These are phyloP conservation scores for Tylochromis polylepis DNA, from an alignment of 2,113 vertebrate genomes.

Conservation along the genomic window DNA sequence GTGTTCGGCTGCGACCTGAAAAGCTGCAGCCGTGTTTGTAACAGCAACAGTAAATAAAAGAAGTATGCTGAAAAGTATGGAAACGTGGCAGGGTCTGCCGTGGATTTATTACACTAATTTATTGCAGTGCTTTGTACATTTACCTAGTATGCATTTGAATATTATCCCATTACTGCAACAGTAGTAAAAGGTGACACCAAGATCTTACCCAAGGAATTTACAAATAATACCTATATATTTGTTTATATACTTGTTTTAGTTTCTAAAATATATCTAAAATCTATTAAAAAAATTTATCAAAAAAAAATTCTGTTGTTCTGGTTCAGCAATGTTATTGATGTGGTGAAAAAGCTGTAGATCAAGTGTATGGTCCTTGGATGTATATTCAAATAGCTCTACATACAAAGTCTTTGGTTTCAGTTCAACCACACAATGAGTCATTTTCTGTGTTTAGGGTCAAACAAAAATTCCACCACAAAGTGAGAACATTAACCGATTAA, in stretches of 20 bases:
- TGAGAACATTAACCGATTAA: neutral
- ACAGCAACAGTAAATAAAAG: too few relatives aligned
- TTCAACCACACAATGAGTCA: neutral
- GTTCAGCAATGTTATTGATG: neutral
- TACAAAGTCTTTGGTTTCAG: neutral
- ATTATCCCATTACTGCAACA: neutral
- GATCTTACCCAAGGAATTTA: neutral
- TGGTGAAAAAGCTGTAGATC: neutral
- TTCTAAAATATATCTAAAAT: neutral
- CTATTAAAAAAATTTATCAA: too few relatives aligned
- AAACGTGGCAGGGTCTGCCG: too few relatives aligned
- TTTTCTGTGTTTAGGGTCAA: neutral
- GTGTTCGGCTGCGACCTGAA: too few relatives aligned
- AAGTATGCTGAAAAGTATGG: too few relatives aligned
- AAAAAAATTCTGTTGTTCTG: neutral
- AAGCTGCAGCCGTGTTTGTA: too few relatives aligned
- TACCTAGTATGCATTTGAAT: neutral
- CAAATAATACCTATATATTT: fast-evolving
- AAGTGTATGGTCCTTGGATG: fast-evolving
- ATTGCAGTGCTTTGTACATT: neutral
- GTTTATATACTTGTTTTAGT: neutral
- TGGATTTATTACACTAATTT: too few relatives aligned
- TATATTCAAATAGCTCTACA: neutral
- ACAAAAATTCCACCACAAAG: neutral
- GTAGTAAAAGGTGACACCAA: neutral